Evolutionary conservation across 1,140 invertebrate genomes (phyloP).

Genomic region (Eurosta solidaginis): DNA sequence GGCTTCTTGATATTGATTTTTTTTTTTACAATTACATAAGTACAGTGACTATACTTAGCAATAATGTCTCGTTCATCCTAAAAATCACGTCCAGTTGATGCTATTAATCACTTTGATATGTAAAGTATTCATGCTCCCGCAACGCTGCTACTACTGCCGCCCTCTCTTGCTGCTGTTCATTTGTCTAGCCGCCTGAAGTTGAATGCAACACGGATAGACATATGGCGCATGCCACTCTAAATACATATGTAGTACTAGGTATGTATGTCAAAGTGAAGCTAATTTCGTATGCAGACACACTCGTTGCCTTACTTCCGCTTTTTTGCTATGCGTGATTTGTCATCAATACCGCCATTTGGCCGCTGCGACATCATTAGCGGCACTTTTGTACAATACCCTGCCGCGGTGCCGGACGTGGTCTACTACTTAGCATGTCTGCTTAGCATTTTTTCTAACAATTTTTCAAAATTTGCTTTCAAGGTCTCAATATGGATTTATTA

Average conservation of each 20-base stretch:
- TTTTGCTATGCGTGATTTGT: constrained; percentile 15
- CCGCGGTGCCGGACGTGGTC: background rate
- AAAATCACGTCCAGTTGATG: background rate
- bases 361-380: background rate
- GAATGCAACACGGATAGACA: background rate
- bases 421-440: background rate
- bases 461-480: background rate
- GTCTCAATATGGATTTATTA: background rate
- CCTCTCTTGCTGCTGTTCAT: background rate
- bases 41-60: no score
- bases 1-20: background rate
- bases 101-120: background rate
- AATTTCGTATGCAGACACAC: constrained; percentile 13
- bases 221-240: background rate
- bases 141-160: background rate
- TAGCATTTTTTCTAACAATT: background rate
- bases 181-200: background rate
- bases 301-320: background rate
- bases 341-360: background rate
- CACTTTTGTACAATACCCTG: constrained; percentile 9
- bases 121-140: background rate
- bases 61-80: background rate
- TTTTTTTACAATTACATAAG: background rate
- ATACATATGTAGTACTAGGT: background rate
- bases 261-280: no score